Evolutionary conservation across 2,797 vertebrate genomes (phyloP), one percentile per base, ranked within the genome.

Genomic region (Sibirionetta formosa): DNA sequence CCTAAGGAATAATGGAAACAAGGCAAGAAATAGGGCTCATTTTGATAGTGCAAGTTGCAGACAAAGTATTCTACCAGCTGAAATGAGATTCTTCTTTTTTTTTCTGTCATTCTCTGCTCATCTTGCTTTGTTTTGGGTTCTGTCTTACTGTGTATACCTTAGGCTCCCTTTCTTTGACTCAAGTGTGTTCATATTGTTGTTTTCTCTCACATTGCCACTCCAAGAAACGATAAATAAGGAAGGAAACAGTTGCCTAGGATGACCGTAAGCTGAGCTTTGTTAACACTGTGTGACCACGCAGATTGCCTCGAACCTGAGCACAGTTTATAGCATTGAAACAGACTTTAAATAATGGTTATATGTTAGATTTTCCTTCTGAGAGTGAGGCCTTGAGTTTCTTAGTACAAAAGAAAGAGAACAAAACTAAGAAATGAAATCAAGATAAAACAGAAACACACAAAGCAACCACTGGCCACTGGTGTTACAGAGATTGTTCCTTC

Each of bases 361-460:
- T 4, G 27, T 81, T 69, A 73, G n/a, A 1, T 75, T 86, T 40
- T 73, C 26, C 42, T 86, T 33, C 82, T 51, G 54, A 65, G 69
- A 38, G 20, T 35, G 53, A 80, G 38, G 70, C n/a, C 82, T 82
- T 77, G 26, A 48, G 26, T 73, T 48, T 42, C 63, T 58, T 71
- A 35, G 19, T 53, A 31, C 42, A 18, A n/a, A 38, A 82, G 77
- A 56, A 86, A 57, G 27, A 82, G 44, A 83, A 46, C 17, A 94
- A 72, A 48, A 48, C 23, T 24, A 91, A 88, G 35, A 6, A 24
- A 65, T 76, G 50, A 51, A 51, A 51, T 83, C 57, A 53, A 72
- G 56, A 90, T 33, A 57, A 92, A n/a, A 57, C 48, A 73, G 82
- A 65, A 71, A 26, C 75, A 54, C 82, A 76, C 66, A 93, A 94